Conservation (phyloP, 2,113 vertebrate genomes). For the Notarius lentiginosus region DNA sequence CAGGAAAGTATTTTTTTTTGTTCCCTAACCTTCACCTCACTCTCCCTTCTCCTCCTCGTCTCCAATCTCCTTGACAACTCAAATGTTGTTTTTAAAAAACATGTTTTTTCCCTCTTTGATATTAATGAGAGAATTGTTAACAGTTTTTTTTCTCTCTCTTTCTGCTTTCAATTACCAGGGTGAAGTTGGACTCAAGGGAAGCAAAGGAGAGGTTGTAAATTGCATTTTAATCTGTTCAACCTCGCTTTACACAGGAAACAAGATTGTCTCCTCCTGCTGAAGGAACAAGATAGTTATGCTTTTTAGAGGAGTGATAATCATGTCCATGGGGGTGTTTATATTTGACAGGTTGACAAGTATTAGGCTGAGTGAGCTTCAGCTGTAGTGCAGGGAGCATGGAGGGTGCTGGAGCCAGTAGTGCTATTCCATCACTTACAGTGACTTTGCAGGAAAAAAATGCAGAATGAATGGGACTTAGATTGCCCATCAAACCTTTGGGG, state of each 20-base stretch:
- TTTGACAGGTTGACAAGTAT: conserved; percentile 50
- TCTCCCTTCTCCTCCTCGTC: conserved; percentile 24
- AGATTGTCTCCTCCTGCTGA: conserved; percentile 14
- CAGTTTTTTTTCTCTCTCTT: conserved; percentile 5
- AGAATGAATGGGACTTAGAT: conserved; percentile 20
- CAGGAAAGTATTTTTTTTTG: background rate
- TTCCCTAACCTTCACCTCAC: conserved; percentile 9
- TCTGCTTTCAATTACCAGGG: conserved; percentile 66
- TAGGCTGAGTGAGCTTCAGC: conserved; percentile 31
- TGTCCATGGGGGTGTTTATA: conserved; percentile 26
- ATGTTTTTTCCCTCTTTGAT: conserved; percentile 20
- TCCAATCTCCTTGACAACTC: background rate
- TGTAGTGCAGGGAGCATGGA: conserved; percentile 10
- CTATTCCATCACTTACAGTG: conserved; percentile 32
- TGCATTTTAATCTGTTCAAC: conserved; percentile 37
- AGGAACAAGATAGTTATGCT: background rate
- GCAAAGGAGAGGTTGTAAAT: conserved; percentile 75
- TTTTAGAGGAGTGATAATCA: conserved; percentile 32
- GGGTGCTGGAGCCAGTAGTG: conserved; percentile 27
- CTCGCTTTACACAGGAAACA: conserved; percentile 25
- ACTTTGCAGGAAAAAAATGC: conserved; percentile 16
- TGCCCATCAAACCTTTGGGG: conserved; percentile 5
- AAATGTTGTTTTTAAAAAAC: conserved; percentile 14
- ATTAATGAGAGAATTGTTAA: conserved; percentile 28
- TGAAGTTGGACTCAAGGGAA: conserved; percentile 70